These are phyloP conservation scores for Eira barbara DNA, from an alignment of 2,113 vertebrate species.

Conservation along the genomic window DNA sequence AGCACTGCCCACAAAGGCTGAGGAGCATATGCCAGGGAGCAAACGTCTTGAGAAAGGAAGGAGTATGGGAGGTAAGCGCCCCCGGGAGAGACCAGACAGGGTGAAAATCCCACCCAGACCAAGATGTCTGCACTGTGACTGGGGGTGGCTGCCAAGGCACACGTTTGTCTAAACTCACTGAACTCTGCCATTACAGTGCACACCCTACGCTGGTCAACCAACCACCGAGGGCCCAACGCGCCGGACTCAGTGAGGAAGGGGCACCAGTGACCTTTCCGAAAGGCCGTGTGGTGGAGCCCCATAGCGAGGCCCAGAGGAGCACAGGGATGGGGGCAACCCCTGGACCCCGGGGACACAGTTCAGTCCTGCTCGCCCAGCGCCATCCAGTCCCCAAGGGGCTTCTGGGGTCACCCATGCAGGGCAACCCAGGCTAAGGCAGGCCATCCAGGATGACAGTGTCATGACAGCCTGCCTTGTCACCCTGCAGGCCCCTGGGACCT, in stretches of 20 bases:
- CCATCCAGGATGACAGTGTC: not conserved
- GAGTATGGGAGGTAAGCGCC: too few relatives aligned
- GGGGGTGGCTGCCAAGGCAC: not conserved
- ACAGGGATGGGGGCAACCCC: too few relatives aligned
- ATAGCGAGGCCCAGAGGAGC: too few relatives aligned
- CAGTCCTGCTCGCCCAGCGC: not conserved
- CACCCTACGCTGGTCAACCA: fast-evolving
- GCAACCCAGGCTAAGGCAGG: not conserved
- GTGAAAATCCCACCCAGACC: too few relatives aligned
- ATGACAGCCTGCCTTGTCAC: not conserved
- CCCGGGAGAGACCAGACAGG: not conserved
- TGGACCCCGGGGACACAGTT: too few relatives aligned
- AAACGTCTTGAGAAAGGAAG: not conserved
- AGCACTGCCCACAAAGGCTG: not conserved
- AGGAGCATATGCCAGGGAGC: not conserved
- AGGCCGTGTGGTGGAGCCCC: too few relatives aligned
- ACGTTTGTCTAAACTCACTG: too few relatives aligned
- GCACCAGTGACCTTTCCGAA: not conserved
- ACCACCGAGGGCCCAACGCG: too few relatives aligned
- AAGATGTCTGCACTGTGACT: not conserved
- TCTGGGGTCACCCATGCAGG: not conserved
- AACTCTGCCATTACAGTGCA: not conserved
- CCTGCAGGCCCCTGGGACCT: not conserved
- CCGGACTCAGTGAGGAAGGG: fast-evolving
- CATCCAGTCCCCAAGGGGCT: not conserved